Evolutionary conservation across 2,888 invertebrate genomes (phyloP), one percentile per base, ranked within the genome.

Genomic region (Resseliella maxima): DNA sequence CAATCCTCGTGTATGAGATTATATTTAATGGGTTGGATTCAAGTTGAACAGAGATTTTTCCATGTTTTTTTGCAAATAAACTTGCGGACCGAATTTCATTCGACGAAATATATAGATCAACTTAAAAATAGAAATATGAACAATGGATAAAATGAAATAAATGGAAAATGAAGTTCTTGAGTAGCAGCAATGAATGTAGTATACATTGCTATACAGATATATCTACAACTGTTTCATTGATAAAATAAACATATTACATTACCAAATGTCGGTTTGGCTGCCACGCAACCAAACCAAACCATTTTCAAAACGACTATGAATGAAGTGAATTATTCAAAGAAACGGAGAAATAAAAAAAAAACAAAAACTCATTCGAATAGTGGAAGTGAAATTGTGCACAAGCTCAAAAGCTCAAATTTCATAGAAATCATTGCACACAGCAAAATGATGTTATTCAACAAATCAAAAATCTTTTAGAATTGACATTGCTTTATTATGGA

Each of bases 401-500:
- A n/a, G n/a, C n/a, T n/a, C n/a, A n/a, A n/a, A n/a, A n/a, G n/a
- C n/a, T n/a, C n/a, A n/a, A n/a, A n/a, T n/a, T n/a, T n/a, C n/a
- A n/a, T n/a, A n/a, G n/a, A n/a, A n/a, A n/a, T n/a, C n/a, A n/a
- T n/a, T n/a, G n/a, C n/a, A n/a, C n/a, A n/a, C n/a, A n/a, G n/a
- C n/a, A n/a, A n/a, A n/a, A n/a, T n/a, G n/a, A n/a, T n/a, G n/a
- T n/a, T n/a, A n/a, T n/a, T n/a, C n/a, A n/a, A n/a, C n/a, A 50
- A 50, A 50, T 50, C 72, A 15, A 12, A 15, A 31, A 6, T 31
- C 12, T 35, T 0, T 0, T 72, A 31, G 72, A 72, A 72, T 72
- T 72, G 31, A 72, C 72, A 72, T 21, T 1, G 72, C 31, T 72
- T 72, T 72, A 72, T 72, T 72, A 31, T 72, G 72, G 15, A 72